Base-by-base conservation (phyloP, 2,888 invertebrate species). In the Iselma pallidipennis region DNA sequence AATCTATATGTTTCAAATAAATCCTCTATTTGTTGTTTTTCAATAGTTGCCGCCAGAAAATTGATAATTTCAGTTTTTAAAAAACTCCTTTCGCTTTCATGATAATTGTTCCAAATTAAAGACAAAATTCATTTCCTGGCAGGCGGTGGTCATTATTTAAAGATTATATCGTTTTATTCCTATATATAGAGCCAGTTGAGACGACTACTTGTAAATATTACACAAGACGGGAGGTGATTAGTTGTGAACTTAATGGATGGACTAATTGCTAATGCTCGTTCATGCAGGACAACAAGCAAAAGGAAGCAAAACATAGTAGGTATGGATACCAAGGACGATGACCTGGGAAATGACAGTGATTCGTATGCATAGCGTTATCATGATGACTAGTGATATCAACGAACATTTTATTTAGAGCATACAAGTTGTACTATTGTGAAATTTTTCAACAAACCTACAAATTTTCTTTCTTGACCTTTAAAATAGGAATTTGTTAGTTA, bases 291-390 rank as follows among this genome's bases (percentile, higher is more conserved):
- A 55, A 52, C 26, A 55, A 19, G 37, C 48, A 45, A 45, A 21
- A 45, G 9, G 37, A 57, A 19, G 28, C 50, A 12, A 25, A 16
- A 50, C 9, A 23, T 51, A 50, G n/a, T n/a, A n/a, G n/a, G n/a
- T n/a, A n/a, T n/a, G n/a, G n/a, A n/a, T n/a, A n/a, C n/a, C 31
- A 25, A 59, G 66, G 57, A 45, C 66, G 61, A 67, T 65, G 66
- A 67, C 66, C 65, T 61, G 37, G 55, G 57, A 61, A 66, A 54
- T 59, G 56, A 63, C 52, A 58, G 63, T 21, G 21, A 45, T 45
- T 23, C 42, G 21, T 45, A 45, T 45, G 45, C 45, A 45, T 45
- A 45, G 5, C n/a, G 21, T 23, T 12, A 23, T 23, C n/a, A 12
- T 37, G n/a, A n/a, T n/a, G n/a, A n/a, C n/a, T n/a, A n/a, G n/a